These are phyloP conservation scores for Lasioglossum lativentre DNA, from an alignment of 2,888 invertebrate genomes.

Conservation along the genomic window DNA sequence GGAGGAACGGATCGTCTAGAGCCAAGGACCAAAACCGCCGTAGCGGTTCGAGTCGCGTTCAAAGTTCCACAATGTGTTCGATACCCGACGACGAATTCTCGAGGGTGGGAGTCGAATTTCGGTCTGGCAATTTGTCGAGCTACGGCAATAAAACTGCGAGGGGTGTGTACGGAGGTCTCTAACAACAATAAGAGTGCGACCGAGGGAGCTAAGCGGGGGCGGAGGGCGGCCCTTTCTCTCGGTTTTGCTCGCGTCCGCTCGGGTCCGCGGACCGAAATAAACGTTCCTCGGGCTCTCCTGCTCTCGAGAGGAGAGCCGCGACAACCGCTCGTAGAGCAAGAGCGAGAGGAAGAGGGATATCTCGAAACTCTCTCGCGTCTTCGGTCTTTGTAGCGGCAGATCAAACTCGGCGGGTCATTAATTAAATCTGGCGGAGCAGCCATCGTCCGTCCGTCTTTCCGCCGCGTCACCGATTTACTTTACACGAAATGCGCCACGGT, in stretches of 20 bases:
- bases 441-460: constrained; percentile 73
- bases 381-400: constrained; percentile 81
- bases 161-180: constrained; percentile 49
- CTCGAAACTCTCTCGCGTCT: constrained; percentile 50
- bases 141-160: constrained; percentile 36
- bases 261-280: constrained; percentile 63
- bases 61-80: not conserved
- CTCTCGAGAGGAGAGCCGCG: constrained; percentile 16
- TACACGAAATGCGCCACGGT: constrained; percentile 76
- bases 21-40: not conserved
- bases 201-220: constrained; percentile 37
- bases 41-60: not conserved
- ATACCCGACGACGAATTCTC: not conserved
- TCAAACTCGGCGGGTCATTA: constrained; percentile 83
- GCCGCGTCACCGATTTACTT: constrained; percentile 75
- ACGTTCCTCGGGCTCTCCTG: constrained; percentile 50
- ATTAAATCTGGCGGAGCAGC: constrained; percentile 83
- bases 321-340: constrained; percentile 22
- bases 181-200: constrained; percentile 47
- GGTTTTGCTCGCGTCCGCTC: not conserved
- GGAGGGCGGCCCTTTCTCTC: constrained; percentile 54
- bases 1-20: not conserved
- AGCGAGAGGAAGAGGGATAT: constrained; percentile 1
- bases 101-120: constrained; percentile 7
- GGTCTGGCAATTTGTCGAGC: constrained; percentile 47